phyloP scores from a whole-genome alignment of 2,888 invertebrate species.

The Coenonympha glycerion region DNA sequence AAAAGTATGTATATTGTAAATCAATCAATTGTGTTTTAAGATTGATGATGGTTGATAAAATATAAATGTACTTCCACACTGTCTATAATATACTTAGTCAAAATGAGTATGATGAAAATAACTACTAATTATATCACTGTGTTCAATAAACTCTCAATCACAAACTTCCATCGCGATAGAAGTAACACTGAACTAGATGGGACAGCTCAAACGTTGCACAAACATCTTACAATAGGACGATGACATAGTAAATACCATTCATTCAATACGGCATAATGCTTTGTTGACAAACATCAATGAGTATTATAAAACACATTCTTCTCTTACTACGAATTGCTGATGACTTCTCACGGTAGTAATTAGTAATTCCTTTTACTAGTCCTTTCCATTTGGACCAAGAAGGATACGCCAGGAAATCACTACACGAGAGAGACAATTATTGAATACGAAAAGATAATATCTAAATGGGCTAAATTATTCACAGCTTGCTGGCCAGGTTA shows the following conservation, averaged over 20 bases:
- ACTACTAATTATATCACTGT: neutral
- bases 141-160: conserved; percentile 5
- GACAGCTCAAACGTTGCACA: neutral
- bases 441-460: too few species aligned
- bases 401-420: too few species aligned
- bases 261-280: conserved; percentile 42
- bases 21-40: too few species aligned
- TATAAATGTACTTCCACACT: conserved; percentile 1
- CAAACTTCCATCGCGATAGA: conserved; percentile 9
- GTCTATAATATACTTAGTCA: neutral
- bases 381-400: too few species aligned
- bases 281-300: conserved; percentile 59
- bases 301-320: conserved; percentile 53
- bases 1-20: neutral
- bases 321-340: conserved; percentile 28
- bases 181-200: conserved; percentile 1
- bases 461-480: too few species aligned
- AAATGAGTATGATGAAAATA: too few species aligned
- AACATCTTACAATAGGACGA: conserved; percentile 19
- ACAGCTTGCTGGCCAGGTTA: too few species aligned
- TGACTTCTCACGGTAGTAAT: neutral
- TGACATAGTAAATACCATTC: conserved; percentile 37
- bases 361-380: too few species aligned
- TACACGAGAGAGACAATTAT: too few species aligned
- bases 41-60: too few species aligned